phyloP scores from a whole-genome alignment of 2,113 vertebrate genomes.

The Silurus meridionalis region DNA sequence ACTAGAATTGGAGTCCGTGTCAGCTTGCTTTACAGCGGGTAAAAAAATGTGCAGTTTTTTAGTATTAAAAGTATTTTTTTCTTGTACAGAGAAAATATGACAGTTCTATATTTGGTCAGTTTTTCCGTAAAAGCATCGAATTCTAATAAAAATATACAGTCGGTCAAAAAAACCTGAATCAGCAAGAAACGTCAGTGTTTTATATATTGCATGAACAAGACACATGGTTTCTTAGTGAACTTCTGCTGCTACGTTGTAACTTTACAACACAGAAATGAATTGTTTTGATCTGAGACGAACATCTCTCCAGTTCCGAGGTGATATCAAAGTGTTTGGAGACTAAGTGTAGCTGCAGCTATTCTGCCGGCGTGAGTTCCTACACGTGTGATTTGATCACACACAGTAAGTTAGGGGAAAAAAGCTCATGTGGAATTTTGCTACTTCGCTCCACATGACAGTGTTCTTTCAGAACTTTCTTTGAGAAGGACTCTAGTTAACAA shows the following conservation, averaged over 20 bases:
- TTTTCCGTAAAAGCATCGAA: neutral
- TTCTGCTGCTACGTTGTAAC: neutral
- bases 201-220: neutral
- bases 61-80: neutral
- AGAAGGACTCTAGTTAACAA: neutral
- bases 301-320: too few species aligned
- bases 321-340: too few species aligned
- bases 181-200: neutral
- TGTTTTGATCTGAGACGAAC: neutral
- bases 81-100: neutral
- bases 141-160: neutral
- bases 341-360: too few species aligned
- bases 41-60: neutral
- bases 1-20: neutral
- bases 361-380: too few species aligned
- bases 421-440: too few species aligned
- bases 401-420: too few species aligned
- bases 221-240: neutral
- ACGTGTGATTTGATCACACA: too few species aligned
- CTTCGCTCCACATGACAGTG: too few species aligned
- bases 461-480: too few species aligned
- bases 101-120: neutral
- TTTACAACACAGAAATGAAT: neutral
- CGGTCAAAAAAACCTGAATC: neutral
- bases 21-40: neutral